Evolutionary conservation across 1,140 invertebrate genomes (phyloP).

Genomic region (Heliothis subflexa): DNA sequence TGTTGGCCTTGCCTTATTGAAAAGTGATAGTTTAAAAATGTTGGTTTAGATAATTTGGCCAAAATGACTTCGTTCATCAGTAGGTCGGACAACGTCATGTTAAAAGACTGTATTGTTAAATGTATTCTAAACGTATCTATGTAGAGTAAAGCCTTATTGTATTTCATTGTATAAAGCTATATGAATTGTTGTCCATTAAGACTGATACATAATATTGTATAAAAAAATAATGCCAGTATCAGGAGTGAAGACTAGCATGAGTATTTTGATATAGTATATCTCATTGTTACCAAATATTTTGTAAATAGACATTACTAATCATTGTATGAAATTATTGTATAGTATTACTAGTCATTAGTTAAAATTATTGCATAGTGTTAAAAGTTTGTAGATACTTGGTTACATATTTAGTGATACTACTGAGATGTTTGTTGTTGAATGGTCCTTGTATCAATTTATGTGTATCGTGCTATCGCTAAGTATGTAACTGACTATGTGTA

Average conservation of each 20-base stretch:
- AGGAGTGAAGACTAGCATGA: slow-evolving; percentile 66
- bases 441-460: slow-evolving; percentile 13
- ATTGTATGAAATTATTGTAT: slow-evolving; percentile 66
- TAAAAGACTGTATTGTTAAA: slow-evolving; percentile 73
- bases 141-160: slow-evolving; percentile 58
- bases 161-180: slow-evolving; percentile 55
- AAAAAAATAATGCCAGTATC: slow-evolving; percentile 76
- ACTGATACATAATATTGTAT: slow-evolving; percentile 76
- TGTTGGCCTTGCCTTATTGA: slow-evolving; percentile 75
- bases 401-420: slow-evolving; percentile 56
- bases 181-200: slow-evolving; percentile 76
- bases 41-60: slow-evolving; percentile 63
- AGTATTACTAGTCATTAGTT: slow-evolving; percentile 83
- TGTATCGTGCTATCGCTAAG: slow-evolving; percentile 35
- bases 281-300: slow-evolving; percentile 86
- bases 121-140: slow-evolving; percentile 54
- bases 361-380: slow-evolving; percentile 70
- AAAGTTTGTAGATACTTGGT: slow-evolving; percentile 66
- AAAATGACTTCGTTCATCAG: slow-evolving; percentile 61
- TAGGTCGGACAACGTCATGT: slow-evolving; percentile 58
- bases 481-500: slow-evolving; percentile 50
- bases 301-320: slow-evolving; percentile 73
- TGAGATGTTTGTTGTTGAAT: slow-evolving; percentile 23
- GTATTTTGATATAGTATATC: slow-evolving; percentile 84
- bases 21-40: slow-evolving; percentile 67